Base-by-base conservation (phyloP, 35 echinoderm and acorn worm genomes). In the Apostichopus parvimensis region DNA sequence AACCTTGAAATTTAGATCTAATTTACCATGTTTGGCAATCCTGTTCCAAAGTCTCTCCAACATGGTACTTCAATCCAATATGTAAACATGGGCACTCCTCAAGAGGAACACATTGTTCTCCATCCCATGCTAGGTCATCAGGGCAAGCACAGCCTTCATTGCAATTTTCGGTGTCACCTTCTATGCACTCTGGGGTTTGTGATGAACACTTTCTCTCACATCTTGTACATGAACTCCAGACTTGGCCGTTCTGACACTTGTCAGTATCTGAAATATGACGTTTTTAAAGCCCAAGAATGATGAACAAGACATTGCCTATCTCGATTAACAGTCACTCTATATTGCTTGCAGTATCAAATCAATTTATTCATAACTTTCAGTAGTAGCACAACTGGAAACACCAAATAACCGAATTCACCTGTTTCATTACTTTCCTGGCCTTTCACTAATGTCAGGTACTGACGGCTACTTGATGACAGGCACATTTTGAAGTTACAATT, bases 91-190 rank as follows among this genome's bases (percentile, higher is more conserved):
- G 82, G 56, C 92, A 93, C 10, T 84, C 12, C 13, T 9, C 11
- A 23, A 75, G 9, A 57, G 34, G 62, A 13, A 93, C 83, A 79
- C 92, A 93, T 12, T 77, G 56, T 0, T 79, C 83, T 34, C 92
- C 92, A 79, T 93, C 65, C 83, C 73, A 84, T 4, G 82, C 81
- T 23, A 25, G 28, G 8, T 71, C 92, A 75, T 26, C 83, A 56
- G 81, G 92, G 61, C 92, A 93, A 15, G 77, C 73, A 79, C 92
- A 93, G 8, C 92, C 92, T 87, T 93, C 92, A 73, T 56, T 54
- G 17, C 92, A 93, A 53, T 77, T 78, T 2, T 88, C 86, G 6
- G 57, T 66, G 57, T 88, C 86, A n/a, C 20, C 68, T 9, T 87
- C 82, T 54, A 13, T 3, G 56, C 92, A 93, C 10, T 56, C 56